phyloP scores from a whole-genome alignment of 2,797 vertebrate species.

The Pyrocephalus nanus region DNA sequence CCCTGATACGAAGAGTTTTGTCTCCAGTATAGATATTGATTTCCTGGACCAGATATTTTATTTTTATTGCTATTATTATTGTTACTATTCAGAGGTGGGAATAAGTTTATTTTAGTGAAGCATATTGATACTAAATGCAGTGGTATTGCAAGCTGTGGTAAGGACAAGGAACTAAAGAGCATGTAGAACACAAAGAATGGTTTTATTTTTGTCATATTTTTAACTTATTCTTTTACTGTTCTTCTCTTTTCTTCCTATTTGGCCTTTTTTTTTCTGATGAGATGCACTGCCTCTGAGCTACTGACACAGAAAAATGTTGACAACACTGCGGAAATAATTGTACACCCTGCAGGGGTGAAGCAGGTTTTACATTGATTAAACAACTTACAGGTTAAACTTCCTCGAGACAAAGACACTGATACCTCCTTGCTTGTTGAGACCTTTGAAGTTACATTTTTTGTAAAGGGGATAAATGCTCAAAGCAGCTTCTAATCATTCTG shows the following conservation, averaged over 20 bases:
- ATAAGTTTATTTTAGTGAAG: not conserved
- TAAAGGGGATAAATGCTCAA: not conserved
- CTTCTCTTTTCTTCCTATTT: conserved; percentile 28
- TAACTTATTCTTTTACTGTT: not conserved
- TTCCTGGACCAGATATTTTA: not conserved
- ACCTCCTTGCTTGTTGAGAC: not conserved
- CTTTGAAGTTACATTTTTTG: not conserved
- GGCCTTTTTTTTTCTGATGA: conserved; percentile 20
- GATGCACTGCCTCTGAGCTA: conserved; percentile 45
- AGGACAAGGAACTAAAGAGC: not conserved
- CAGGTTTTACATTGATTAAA: not conserved
- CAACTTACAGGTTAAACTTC: not conserved
- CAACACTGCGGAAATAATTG: not conserved
- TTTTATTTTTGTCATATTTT: not conserved
- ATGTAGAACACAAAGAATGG: not conserved
- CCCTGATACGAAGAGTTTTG: not conserved
- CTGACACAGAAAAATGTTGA: not conserved
- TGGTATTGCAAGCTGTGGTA: not conserved
- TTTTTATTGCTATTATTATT: not conserved
- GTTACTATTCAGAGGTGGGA: not conserved
- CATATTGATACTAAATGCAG: not conserved
- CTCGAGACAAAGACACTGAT: not conserved
- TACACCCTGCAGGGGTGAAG: not conserved
- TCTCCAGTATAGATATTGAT: not conserved
- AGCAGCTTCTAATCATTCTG: not conserved